These are phyloP conservation scores for Planococcus citri DNA, from an alignment of 1,140 invertebrate species.

Conservation along the genomic window DNA sequence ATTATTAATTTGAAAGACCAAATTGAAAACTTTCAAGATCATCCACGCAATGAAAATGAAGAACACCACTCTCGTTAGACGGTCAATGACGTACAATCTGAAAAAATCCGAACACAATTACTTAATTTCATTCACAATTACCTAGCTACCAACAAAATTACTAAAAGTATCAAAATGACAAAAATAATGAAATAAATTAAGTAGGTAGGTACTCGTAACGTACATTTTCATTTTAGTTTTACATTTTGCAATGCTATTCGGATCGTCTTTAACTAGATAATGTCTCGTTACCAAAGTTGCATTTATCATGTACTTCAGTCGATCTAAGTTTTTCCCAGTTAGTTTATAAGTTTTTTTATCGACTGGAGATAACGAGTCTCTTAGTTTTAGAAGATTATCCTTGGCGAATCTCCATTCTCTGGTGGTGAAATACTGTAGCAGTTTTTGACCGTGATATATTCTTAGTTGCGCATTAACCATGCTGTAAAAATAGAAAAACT, in stretches of 20 bases:
- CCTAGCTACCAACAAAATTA: no score
- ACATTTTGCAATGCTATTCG: conserved; percentile 26
- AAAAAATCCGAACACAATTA: not conserved
- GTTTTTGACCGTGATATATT: conserved; percentile 55
- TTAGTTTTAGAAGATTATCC: conserved; percentile 48
- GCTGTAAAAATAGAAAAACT: conserved; percentile 38
- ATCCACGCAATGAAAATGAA: not conserved
- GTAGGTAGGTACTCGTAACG: no score
- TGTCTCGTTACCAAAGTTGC: conserved; percentile 56
- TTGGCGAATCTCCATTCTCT: conserved; percentile 75
- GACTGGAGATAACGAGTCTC: conserved; percentile 43
- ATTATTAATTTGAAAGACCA: not conserved
- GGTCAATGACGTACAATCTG: not conserved
- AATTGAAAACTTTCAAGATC: not conserved
- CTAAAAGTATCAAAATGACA: not conserved
- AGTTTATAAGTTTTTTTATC: conserved; percentile 58
- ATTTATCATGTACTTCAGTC: conserved; percentile 47
- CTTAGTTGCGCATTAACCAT: conserved; percentile 63
- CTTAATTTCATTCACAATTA: not conserved
- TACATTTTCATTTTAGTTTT: conserved; percentile 29
- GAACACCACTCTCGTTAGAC: not conserved
- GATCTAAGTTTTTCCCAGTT: conserved; percentile 44
- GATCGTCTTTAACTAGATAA: conserved; percentile 56
- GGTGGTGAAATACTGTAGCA: conserved; percentile 84
- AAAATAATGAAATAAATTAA: not conserved